These are phyloP conservation scores for Rissa tridactyla DNA, from an alignment of 2,113 vertebrate genomes.

Conservation along the genomic window DNA sequence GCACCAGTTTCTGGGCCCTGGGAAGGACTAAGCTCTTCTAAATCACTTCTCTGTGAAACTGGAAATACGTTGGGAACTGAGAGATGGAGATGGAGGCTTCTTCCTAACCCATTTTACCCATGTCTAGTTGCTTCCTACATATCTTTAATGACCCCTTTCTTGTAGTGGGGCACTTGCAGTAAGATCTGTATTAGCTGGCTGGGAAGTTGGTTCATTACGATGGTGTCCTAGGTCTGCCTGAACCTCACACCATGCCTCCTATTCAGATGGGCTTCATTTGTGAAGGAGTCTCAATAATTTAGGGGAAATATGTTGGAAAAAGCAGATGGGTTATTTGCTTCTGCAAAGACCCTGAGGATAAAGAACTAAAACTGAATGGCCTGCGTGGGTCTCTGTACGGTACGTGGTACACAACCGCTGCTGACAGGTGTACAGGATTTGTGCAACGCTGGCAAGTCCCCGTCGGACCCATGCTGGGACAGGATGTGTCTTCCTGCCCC, in stretches of 20 bases:
- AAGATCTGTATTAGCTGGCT: fast-evolving
- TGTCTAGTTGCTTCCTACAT: background rate
- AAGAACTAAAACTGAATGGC: background rate
- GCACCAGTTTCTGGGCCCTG: background rate
- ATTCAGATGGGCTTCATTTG: background rate
- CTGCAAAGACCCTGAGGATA: background rate
- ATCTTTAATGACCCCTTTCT: background rate
- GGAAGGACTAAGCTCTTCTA: background rate
- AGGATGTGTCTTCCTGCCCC: background rate
- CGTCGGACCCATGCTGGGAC: background rate
- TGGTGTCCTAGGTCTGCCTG: background rate
- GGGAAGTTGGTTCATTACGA: background rate
- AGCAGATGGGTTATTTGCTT: background rate
- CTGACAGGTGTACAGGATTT: background rate
- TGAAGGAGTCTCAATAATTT: background rate
- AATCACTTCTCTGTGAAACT: background rate
- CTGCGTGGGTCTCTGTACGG: background rate
- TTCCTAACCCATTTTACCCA: background rate
- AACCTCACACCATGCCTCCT: background rate
- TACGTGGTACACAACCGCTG: background rate
- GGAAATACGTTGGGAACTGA: background rate
- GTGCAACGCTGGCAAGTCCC: background rate
- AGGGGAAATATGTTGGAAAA: background rate
- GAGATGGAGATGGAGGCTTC: background rate
- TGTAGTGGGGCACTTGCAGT: background rate